Evolutionary conservation across 37 sponge, comb jelly and placozoan genomes (phyloP).

Genomic region (Eunapius fragilis): DNA sequence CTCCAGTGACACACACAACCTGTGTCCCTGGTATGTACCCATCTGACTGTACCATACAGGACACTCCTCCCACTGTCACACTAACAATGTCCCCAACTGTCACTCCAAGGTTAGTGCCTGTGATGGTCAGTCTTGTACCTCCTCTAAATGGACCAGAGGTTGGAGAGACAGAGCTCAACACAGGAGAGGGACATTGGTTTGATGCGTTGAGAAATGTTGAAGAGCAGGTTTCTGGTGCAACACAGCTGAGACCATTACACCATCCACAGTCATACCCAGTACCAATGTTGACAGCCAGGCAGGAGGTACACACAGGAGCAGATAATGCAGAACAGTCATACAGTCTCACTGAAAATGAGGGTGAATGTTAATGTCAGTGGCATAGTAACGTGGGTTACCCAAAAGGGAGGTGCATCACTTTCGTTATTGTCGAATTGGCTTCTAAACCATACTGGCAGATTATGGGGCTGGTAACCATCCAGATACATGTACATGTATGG

Average conservation of each 20-base stretch:
- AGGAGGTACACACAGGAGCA: constrained; percentile 43
- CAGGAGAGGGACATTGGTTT: constrained; percentile 39
- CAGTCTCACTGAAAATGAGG: constrained; percentile 35
- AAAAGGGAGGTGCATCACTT: too few species aligned
- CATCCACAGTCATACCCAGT: constrained; percentile 63
- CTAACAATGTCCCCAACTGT: constrained; percentile 20
- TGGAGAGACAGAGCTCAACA: constrained; percentile 51
- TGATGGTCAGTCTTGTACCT: constrained; percentile 66
- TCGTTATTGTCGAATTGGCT: too few species aligned
- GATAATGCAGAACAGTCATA: constrained; percentile 32
- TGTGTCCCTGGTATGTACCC: constrained; percentile 30
- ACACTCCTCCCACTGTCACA: constrained; percentile 13
- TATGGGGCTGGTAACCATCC: too few species aligned
- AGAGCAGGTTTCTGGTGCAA: neutral
- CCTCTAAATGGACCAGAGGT: constrained; percentile 61
- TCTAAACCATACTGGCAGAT: too few species aligned
- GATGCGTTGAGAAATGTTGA: neutral
- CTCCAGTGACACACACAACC: constrained; percentile 34
- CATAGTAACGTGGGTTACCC: too few species aligned
- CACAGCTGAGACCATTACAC: constrained; percentile 30
- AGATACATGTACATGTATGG: too few species aligned
- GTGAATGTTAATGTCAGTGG: neutral
- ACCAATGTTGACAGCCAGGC: constrained; percentile 26
- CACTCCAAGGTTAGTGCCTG: constrained; percentile 74
- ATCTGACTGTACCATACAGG: constrained; percentile 23